These are phyloP conservation scores for Drosophila repletoides DNA, from an alignment of 1,140 invertebrate species.

Conservation along the genomic window DNA sequence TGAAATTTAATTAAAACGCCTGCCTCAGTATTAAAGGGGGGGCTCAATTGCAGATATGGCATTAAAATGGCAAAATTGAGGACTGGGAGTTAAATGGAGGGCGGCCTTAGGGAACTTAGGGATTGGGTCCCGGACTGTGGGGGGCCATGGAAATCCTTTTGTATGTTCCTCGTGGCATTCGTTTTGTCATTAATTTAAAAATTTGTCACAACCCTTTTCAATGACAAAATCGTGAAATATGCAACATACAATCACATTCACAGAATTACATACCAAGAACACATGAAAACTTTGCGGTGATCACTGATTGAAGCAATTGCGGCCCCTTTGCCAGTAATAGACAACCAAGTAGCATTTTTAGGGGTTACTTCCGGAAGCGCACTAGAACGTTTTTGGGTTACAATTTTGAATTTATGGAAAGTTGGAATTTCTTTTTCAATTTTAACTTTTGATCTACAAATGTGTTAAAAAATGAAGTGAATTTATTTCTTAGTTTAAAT, in stretches of 20 bases:
- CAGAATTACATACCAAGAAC: neutral
- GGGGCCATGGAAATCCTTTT: conserved; percentile 45
- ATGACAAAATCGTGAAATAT: conserved; percentile 61
- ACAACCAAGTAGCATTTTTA: no score
- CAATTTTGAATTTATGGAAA: no score
- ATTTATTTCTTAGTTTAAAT: no score
- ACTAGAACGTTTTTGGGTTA: no score
- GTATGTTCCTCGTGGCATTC: conserved; percentile 32
- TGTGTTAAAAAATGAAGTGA: no score
- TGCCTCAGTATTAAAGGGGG: neutral
- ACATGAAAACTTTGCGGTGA: neutral
- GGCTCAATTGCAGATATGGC: neutral
- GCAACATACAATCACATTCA: neutral
- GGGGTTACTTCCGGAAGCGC: no score
- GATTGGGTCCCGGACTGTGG: neutral
- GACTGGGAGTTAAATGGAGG: no score
- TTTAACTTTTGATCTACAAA: no score
- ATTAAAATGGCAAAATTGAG: conserved; percentile 14
- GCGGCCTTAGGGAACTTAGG: no score
- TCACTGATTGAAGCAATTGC: no score
- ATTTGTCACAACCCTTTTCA: conserved; percentile 73
- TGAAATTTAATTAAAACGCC: conserved; percentile 51
- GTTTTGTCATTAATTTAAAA: conserved; percentile 74
- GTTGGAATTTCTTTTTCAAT: no score
- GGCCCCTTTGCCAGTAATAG: no score